A percentile compares a stretch with the other conserved stretches of the same genome.
phyloP scores from a whole-genome alignment of 2,888 invertebrate species.

The Norana najaformis region DNA sequence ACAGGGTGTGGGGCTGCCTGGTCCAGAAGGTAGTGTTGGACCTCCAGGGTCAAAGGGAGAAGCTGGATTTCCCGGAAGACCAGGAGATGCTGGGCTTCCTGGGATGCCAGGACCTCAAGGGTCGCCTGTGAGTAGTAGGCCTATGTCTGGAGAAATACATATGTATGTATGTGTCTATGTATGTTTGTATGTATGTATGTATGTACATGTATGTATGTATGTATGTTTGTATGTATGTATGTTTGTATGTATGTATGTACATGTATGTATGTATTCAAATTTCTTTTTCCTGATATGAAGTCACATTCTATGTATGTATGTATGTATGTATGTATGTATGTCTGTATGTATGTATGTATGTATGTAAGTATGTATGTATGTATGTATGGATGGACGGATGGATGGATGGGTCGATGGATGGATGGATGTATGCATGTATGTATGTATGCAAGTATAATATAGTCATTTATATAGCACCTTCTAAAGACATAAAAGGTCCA shows the following conservation, averaged over 20 bases:
- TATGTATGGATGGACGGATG: no score
- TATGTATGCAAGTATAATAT: no score
- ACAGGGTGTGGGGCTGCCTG: background rate
- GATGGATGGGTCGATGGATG: no score
- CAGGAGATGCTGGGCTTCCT: background rate
- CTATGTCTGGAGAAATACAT: no score
- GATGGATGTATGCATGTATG: no score
- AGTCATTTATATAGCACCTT: no score
- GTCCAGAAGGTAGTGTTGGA: background rate
- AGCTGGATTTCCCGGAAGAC: background rate
- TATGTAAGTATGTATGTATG: no score
- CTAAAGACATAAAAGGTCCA: no score
- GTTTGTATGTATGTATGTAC: background rate
- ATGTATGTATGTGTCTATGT: no score
- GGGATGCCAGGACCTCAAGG: conserved; percentile 4
- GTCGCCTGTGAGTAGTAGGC: background rate
- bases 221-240: background rate
- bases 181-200: no score
- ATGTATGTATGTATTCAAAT: background rate
- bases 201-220: no score
- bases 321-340: background rate
- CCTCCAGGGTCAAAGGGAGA: background rate
- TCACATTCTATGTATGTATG: background rate
- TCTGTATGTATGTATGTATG: background rate
- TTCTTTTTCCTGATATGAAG: no score